Conservation (phyloP, 2,888 invertebrate genomes). For the Melanostoma scalare region DNA sequence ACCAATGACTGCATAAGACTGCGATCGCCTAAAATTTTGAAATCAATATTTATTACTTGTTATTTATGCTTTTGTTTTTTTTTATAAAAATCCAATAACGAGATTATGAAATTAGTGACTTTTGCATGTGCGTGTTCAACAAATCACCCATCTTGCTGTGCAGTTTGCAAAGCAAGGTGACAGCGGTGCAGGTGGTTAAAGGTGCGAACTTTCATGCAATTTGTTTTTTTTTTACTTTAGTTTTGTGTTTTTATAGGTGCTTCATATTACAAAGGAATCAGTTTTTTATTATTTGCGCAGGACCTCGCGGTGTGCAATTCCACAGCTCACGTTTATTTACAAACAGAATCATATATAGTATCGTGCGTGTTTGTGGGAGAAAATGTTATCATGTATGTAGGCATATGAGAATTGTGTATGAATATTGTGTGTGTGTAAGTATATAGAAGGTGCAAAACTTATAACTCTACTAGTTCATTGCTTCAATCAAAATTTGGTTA, state of each 20-base stretch:
- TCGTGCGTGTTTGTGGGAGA: constrained; percentile 49
- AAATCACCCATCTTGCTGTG: constrained; percentile 59
- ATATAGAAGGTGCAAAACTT: constrained; percentile 28
- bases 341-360: constrained; percentile 34
- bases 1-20: constrained; percentile 92
- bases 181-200: constrained; percentile 59
- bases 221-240: too few relatives aligned
- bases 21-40: constrained; percentile 87
- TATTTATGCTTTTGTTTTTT: not conserved
- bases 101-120: constrained; percentile 25
- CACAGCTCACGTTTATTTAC: constrained; percentile 79
- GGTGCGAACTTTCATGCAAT: constrained; percentile 63
- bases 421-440: not conserved
- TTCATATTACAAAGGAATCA: constrained; percentile 31
- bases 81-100: not conserved
- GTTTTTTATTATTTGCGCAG: constrained; percentile 4
- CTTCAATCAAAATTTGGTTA: not conserved
- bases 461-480: constrained; percentile 26
- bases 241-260: constrained; percentile 49
- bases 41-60: not conserved
- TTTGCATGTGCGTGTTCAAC: constrained; percentile 60
- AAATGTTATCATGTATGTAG: not conserved
- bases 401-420: constrained; percentile 3
- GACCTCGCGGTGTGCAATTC: constrained; percentile 81
- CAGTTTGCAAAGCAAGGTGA: constrained; percentile 28